Evolutionary conservation across 1,140 invertebrate genomes (phyloP).

Genomic region (Drosophila lini): DNA sequence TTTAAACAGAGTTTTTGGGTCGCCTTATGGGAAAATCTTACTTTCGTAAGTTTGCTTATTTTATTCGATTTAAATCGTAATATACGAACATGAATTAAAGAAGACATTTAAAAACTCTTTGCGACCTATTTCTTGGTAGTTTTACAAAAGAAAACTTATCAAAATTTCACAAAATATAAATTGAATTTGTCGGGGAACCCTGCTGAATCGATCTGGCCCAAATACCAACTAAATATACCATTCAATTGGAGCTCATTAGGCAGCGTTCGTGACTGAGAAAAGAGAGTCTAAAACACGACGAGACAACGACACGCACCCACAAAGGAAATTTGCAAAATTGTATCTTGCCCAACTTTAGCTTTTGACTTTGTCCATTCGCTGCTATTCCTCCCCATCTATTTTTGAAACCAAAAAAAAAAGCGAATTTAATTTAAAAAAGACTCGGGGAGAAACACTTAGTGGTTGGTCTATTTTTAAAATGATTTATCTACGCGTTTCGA

Average conservation of each 20-base stretch:
- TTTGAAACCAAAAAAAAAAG: conserved; percentile 1
- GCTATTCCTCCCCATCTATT: conserved; percentile 5
- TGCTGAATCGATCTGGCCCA: conserved; percentile 3
- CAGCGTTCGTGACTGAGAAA: conserved; percentile 25
- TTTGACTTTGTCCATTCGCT: conserved; percentile 1
- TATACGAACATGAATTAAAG: neutral
- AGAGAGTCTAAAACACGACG: neutral
- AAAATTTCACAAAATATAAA: neutral
- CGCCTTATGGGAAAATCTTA: neutral
- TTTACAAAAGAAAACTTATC: neutral
- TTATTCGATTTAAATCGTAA: neutral
- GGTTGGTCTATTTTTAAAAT: conserved; percentile 57
- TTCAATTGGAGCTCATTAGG: conserved; percentile 32
- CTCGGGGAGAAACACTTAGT: conserved; percentile 19
- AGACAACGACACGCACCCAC: conserved; percentile 23
- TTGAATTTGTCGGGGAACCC: neutral
- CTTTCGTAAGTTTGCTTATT: neutral
- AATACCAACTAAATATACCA: conserved; percentile 19
- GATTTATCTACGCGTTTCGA: conserved; percentile 30
- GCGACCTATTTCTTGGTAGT: neutral
- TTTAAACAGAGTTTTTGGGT: conserved; percentile 1
- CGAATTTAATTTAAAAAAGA: conserved; percentile 13
- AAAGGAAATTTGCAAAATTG: conserved; percentile 22
- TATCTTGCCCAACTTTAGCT: conserved; percentile 24
- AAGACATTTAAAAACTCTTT: neutral